phyloP scores from a whole-genome alignment of 2,113 vertebrate species.

The Vombatus ursinus region DNA sequence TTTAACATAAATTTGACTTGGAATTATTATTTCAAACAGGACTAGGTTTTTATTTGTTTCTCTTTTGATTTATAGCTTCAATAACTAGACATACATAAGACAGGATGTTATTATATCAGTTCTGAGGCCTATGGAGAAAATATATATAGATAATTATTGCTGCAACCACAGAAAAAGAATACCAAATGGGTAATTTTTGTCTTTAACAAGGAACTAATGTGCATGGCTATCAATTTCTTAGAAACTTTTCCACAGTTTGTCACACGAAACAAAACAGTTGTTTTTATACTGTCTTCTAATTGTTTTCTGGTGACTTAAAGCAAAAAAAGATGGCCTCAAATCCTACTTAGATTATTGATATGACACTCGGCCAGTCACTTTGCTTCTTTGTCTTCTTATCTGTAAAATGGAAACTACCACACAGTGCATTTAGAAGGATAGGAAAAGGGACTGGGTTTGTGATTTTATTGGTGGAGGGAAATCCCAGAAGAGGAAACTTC shows the following conservation, averaged over 20 bases:
- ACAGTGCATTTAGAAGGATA: background rate
- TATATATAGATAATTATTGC: slow-evolving; percentile 57
- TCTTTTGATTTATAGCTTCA: slow-evolving; percentile 57
- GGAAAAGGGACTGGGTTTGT: background rate
- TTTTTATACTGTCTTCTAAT: slow-evolving; percentile 13
- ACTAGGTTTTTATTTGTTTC: slow-evolving; percentile 57
- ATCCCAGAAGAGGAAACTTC: background rate
- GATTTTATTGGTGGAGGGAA: background rate
- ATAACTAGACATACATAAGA: slow-evolving; percentile 46
- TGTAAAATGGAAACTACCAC: background rate
- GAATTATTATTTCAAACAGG: slow-evolving; percentile 59
- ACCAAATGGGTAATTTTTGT: slow-evolving; percentile 34
- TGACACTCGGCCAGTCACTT: background rate
- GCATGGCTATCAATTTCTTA: background rate
- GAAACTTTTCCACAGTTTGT: background rate
- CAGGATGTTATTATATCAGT: slow-evolving; percentile 58
- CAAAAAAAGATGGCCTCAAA: background rate
- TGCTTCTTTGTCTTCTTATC: slow-evolving; percentile 9
- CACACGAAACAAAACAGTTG: background rate
- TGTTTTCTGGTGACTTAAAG: slow-evolving; percentile 12
- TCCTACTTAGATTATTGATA: background rate
- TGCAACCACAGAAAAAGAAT: slow-evolving; percentile 24
- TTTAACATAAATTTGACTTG: slow-evolving; percentile 54
- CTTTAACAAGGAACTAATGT: background rate
- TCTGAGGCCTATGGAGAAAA: slow-evolving; percentile 50